Base-by-base conservation (phyloP, 2,888 invertebrate species). In the Arge pagana region DNA sequence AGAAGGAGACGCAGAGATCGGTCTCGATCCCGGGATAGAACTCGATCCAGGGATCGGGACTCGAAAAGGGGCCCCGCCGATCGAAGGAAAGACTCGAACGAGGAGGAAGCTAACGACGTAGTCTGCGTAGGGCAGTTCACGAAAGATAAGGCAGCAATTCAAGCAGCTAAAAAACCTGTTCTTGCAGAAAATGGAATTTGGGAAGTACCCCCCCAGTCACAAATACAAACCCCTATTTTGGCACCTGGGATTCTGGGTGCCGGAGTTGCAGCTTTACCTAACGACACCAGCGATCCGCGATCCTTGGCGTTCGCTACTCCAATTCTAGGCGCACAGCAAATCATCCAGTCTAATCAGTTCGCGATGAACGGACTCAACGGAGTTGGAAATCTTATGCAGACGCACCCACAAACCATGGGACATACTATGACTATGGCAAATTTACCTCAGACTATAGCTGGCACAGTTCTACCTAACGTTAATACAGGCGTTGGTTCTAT, bases 41-140 rank as follows among this genome's bases (percentile, higher is more conserved):
- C 78, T 16, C 80, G 83, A 41, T 80, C 82, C 48, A 71, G 83
- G 66, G 68, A 82, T 70, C 71, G 83, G 54, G 73, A 81, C 68
- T 42, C 77, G 62, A 62, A 76, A 58, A 61, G 77, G 63, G 58
- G 2, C 65, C 58, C 4, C 51, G 66, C 18, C 60, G 70, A 5
- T 50, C 59, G 68, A 0, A 70, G 71, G 16, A 63, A 61, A 30
- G 60, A 61, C 8, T 37, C 40, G 1, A 58, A 57, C 50, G 75
- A 76, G 1, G 73, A 74, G 13, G 68, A 68, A 19, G 30, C 37
- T 3, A 65, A 63, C 13, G 76, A 76, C 21, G 70, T 76, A 5
- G 74, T 76, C 0, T 75, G 74, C 56, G 75, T 76, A 2, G 76
- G 72, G 1, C 74, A 73, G 36, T 75, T 74, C 39, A 75, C 74